These are phyloP conservation scores for Atrina japonica DNA, from an alignment of 2,888 invertebrate genomes.

Conservation along the genomic window DNA sequence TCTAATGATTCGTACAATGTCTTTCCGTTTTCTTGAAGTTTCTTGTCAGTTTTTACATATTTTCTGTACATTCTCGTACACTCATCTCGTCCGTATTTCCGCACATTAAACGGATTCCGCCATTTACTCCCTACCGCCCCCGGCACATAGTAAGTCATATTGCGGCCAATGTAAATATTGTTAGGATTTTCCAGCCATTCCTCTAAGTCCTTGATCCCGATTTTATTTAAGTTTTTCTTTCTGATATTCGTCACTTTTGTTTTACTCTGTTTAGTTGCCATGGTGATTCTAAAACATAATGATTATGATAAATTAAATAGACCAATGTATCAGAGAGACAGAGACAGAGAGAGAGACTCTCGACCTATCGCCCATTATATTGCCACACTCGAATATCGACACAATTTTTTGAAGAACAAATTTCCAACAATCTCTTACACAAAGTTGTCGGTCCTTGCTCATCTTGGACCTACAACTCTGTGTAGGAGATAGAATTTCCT, in stretches of 20 bases:
- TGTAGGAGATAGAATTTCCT: too few relatives aligned
- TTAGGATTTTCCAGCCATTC: conserved; percentile 52
- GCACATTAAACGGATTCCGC: conserved; percentile 52
- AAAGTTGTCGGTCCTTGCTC: too few relatives aligned
- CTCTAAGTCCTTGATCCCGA: conserved; percentile 48
- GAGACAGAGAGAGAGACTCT: too few relatives aligned
- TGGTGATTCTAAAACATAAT: too few relatives aligned
- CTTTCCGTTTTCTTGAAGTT: conserved; percentile 46
- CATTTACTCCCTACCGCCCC: conserved; percentile 58
- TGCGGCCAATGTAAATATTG: conserved; percentile 56
- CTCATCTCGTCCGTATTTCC: conserved; percentile 37
- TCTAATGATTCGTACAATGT: conserved; percentile 48
- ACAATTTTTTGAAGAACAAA: too few relatives aligned
- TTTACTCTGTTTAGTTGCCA: background rate
- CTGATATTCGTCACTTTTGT: conserved; percentile 45
- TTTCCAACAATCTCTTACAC: too few relatives aligned
- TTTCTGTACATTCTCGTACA: conserved; percentile 44
- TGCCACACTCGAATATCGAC: too few relatives aligned
- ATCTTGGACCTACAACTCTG: too few relatives aligned
- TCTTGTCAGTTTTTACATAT: conserved; percentile 40
- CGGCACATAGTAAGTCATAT: conserved; percentile 54
- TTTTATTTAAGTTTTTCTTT: conserved; percentile 39
- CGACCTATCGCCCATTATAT: too few relatives aligned
- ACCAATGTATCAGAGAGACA: too few relatives aligned
- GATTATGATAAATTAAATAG: too few relatives aligned